Base-by-base conservation (phyloP, 2,888 invertebrate genomes). In the Apantesis nais region DNA sequence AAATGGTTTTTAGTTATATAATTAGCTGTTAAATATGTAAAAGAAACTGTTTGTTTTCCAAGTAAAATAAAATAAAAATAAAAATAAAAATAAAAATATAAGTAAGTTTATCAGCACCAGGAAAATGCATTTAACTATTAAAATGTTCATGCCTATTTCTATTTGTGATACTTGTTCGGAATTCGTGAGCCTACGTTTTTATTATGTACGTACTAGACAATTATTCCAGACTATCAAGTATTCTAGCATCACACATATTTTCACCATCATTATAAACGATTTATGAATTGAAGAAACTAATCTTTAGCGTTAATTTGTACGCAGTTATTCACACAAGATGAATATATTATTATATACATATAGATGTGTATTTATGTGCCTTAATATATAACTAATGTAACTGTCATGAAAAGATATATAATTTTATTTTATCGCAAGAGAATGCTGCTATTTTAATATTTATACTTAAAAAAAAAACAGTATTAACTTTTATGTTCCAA, bases 201-300 rank as follows among this genome's bases (percentile, higher is more conserved):
- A 48, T 65, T 34, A 52, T 34, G 31, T 66, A 34, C 37, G n/a
- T 11, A 25, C 16, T 19, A 25, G 34, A 39, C 12, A 61, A 61
- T 62, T 31, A 41, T 61, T 19, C 7, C 22, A 22, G 22, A 48
- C 48, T 39, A 22, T 11, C 41, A 31, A 63, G 63, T 19, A n/a
- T 60, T 67, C 41, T 2, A 60, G 19, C 19, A 58, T 12, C 25
- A 62, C 22, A 67, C 25, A 70, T 62, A 44, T 70, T 66, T 66
- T 55, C 65, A 63, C 41, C 14, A 48, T 37, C 60, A 34, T 62
- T 58, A 34, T n/a, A 16, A 62, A 63, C 64, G 60, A 72, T 70
- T 66, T 68, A 70, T 70, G 37, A 44, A 31, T 60, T 72, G 22
- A 66, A 69, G 67, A 67, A 62, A 70, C 61, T 25, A 19, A 34